Percentiles rank a stretch among this genome's conserved stretches.
phyloP scores from a whole-genome alignment of 2,888 invertebrate species.

The Melanchra persicariae region DNA sequence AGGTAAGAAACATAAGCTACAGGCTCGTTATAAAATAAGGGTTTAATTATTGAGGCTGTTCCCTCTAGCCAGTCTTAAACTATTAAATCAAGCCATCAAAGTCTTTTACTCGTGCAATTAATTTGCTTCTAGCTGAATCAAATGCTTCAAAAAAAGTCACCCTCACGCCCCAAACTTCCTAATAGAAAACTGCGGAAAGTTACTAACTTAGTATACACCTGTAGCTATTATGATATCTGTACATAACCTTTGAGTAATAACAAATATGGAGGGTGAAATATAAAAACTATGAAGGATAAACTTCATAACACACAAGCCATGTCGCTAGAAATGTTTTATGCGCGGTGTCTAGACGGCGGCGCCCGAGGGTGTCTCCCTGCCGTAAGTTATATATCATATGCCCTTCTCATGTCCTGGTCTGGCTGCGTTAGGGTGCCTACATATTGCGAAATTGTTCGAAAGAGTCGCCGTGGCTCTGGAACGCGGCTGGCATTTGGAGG shows the following conservation, averaged over 20 bases:
- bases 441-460: neutral
- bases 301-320: constrained; percentile 37
- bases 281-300: constrained; percentile 24
- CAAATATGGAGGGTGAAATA: neutral
- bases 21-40: no score
- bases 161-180: neutral
- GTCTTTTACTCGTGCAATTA: neutral
- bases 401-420: constrained; percentile 59
- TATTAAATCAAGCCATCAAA: no score
- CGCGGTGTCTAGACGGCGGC: constrained; percentile 71
- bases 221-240: neutral
- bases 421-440: constrained; percentile 19
- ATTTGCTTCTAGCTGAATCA: neutral
- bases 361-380: constrained; percentile 52
- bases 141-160: neutral
- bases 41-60: no score
- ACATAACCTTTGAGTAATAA: neutral
- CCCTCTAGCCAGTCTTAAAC: no score
- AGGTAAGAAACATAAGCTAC: no score
- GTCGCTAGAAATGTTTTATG: constrained; percentile 41
- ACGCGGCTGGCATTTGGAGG: no score
- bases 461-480: no score
- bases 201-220: neutral
- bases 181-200: neutral
- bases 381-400: constrained; percentile 40